Evolutionary conservation across 2,797 vertebrate species (phyloP).

Genomic region (Adrianichthys oophorus): DNA sequence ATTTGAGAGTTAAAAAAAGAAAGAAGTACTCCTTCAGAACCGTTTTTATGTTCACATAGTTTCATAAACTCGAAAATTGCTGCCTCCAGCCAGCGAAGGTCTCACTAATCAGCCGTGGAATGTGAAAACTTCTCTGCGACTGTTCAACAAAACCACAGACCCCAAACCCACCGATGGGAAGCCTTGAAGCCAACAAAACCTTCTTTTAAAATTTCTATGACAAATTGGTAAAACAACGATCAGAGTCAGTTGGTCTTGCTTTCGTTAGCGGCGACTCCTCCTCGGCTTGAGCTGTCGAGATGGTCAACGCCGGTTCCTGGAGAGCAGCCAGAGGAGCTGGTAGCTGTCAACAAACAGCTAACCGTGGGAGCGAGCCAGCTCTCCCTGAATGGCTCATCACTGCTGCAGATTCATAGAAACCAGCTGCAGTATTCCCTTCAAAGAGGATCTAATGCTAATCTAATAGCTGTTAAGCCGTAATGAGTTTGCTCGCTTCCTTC

Average conservation of each 20-base stretch:
- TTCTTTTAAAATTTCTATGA: too few relatives aligned
- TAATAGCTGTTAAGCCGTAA: constrained; percentile 73
- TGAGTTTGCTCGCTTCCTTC: constrained; percentile 67
- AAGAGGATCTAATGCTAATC: constrained; percentile 74
- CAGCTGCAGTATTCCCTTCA: constrained; percentile 59
- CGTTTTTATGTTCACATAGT: too few relatives aligned
- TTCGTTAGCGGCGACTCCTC: too few relatives aligned
- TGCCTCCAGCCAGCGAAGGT: not conserved
- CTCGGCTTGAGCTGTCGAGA: too few relatives aligned
- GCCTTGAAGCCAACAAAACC: too few relatives aligned
- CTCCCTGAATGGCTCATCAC: constrained; percentile 31
- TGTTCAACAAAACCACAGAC: not conserved
- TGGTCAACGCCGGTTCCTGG: not conserved
- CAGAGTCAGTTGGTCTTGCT: too few relatives aligned
- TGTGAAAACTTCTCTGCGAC: constrained; percentile 1
- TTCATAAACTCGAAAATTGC: not conserved
- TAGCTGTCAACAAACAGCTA: constrained; percentile 34
- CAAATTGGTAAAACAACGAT: too few relatives aligned
- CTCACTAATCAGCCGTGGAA: constrained; percentile 3
- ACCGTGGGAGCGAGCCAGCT: constrained; percentile 35
- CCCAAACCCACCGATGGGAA: not conserved
- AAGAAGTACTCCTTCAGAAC: too few relatives aligned
- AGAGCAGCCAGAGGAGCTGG: not conserved
- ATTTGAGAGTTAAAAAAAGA: too few relatives aligned
- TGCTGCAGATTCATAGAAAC: constrained; percentile 57